Evolutionary conservation across 2,888 invertebrate genomes (phyloP).

Genomic region (Agrochola lota): DNA sequence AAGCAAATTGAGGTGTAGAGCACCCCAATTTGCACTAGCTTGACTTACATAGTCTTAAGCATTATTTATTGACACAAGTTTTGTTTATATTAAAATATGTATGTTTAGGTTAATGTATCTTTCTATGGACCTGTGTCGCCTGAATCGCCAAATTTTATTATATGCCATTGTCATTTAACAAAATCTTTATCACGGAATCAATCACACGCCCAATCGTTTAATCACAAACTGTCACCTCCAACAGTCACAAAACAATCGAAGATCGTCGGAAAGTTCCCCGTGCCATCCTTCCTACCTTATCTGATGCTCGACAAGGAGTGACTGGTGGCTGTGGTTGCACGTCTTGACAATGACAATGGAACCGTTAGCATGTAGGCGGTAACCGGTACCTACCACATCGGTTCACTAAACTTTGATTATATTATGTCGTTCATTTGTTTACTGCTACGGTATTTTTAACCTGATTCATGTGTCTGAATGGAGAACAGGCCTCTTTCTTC

Average conservation of each 20-base stretch:
- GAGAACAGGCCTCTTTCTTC: not conserved
- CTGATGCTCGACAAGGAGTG: constrained; percentile 31
- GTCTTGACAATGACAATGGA: constrained; percentile 56
- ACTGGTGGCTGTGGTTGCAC: constrained; percentile 15
- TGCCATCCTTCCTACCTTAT: constrained; percentile 14
- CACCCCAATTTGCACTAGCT: too few species aligned
- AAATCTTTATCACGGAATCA: not conserved
- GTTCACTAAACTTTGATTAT: constrained; percentile 54
- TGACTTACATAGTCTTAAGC: too few species aligned
- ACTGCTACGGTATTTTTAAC: constrained; percentile 30
- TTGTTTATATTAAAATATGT: too few species aligned
- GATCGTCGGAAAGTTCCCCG: not conserved
- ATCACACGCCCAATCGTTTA: not conserved
- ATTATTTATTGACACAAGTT: too few species aligned
- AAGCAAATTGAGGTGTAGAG: too few species aligned
- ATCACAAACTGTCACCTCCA: not conserved
- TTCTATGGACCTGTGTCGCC: too few species aligned
- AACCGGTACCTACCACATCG: constrained; percentile 37
- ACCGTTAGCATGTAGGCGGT: constrained; percentile 61
- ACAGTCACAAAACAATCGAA: not conserved
- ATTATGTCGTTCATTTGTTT: constrained; percentile 38
- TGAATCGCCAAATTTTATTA: too few species aligned
- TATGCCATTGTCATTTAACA: not conserved
- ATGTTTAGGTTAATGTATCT: too few species aligned
- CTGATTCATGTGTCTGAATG: constrained; percentile 2